Base-by-base conservation (phyloP, 2,113 vertebrate species). In the Leptodactylus fuscus region DNA sequence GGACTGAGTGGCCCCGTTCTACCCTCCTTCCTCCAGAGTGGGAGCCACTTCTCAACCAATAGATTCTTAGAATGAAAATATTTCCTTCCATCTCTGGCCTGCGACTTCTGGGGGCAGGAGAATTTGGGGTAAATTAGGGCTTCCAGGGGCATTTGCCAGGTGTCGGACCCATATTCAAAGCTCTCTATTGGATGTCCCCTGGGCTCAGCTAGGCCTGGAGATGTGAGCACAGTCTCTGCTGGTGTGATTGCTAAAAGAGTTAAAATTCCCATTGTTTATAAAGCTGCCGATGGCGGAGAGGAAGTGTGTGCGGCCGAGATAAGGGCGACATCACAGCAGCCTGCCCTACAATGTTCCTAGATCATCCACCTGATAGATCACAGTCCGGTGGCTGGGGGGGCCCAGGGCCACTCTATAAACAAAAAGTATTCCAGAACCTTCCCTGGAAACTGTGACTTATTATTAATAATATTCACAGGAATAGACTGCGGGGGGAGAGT, bases 301-400 rank as follows among this genome's bases (percentile, higher is more conserved):
- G 84, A 85, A 85, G 49, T n/a, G 13, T 80, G 84, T 60, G 79
- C 20, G 16, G 62, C 65, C 11, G n/a, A 80, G 84, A 85, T 85
- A 85, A 85, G 84, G 32, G 13, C 53, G 15, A 22, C 49, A 4
- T 53, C 76, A 16, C 34, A 51, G 11, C 29, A 46, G 13, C 75
- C 65, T 74, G 53, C 27, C 24, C 24, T 15, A 16, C 20, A 32
- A 53, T 29, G n/a, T n/a, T n/a, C n/a, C n/a, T n/a, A n/a, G 5
- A 41, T 12, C n/a, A 77, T 85, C 12, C 74, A 24, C 3, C 53
- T 11, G 46, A 78, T 70, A 85, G 36, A 75, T 69, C 70, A n/a
- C 22, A 48, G 36, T 20, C 58, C 0, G 58, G 77, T 34, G 36
- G 36, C 27, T 12, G 32, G 53, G 20, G n/a, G 20, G 3, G n/a